Conservation (phyloP, 2,888 invertebrate genomes). For the Drosophila stalkeri region DNA sequence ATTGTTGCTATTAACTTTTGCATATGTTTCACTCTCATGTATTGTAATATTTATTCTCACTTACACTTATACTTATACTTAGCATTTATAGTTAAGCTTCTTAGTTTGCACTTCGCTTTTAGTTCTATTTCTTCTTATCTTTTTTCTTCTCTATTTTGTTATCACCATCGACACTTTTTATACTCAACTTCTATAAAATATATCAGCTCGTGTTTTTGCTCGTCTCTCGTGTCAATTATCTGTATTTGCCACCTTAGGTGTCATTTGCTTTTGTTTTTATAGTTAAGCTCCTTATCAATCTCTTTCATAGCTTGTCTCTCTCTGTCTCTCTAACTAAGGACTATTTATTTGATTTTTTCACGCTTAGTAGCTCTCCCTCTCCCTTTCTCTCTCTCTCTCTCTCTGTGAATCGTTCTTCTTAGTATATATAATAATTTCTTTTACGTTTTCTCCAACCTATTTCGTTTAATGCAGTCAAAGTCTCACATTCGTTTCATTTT, state of each 20-base stretch:
- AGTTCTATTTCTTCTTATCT: neutral
- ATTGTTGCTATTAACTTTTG: neutral
- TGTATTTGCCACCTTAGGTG: neutral
- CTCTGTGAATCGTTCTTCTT: neutral
- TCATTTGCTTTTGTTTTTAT: neutral
- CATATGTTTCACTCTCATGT: neutral
- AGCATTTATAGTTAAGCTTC: neutral
- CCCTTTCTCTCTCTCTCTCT: neutral
- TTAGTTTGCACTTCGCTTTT: neutral
- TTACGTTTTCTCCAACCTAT: neutral
- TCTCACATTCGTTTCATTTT: neutral
- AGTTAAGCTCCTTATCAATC: neutral
- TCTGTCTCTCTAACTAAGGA: neutral
- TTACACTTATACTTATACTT: too few species aligned
- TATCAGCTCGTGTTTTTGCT: neutral
- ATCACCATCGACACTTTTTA: neutral
- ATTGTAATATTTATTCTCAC: neutral
- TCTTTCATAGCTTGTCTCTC: neutral
- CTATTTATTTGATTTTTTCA: neutral
- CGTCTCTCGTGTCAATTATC: neutral
- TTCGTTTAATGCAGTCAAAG: neutral
- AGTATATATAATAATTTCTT: neutral
- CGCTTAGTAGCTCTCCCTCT: neutral
- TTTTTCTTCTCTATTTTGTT: neutral
- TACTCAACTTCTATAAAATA: neutral